Evolutionary conservation across 1,140 invertebrate species (phyloP), one percentile per base, ranked within the genome.

Genomic region (Stegodyphus dumicola): DNA sequence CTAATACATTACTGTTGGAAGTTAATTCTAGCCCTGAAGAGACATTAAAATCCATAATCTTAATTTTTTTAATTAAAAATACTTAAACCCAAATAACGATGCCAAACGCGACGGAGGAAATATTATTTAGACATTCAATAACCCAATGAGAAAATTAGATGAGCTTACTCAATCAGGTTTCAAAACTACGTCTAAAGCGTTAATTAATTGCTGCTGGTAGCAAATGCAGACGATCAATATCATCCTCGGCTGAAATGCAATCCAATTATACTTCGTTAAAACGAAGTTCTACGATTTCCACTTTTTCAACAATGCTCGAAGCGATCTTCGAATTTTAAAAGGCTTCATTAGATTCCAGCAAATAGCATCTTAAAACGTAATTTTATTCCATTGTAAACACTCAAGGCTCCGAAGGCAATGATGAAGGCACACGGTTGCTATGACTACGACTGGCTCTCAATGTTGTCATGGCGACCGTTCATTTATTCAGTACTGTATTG

Each of bases 361-460:
- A 83, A 83, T 83, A 67, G 80, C 80, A 83, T 83, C 80, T 83
- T 83, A 83, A 83, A 83, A 83, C 71, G 80, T 83, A 83, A 83
- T 83, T 83, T 83, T 75, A 83, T 83, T 83, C 80, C 69, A 83
- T 83, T 83, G 70, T 75, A 83, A 83, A 83, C 80, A 83, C 56
- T 48, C 33, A 33, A 33, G 17, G 65, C 71, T 53, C 66, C 78
- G 33, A 33, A 33, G 33, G 51, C 64, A 13, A 66, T 51, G 78
- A 80, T 80, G 65, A 51, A 53, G 77, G 65, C 49, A 66, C 77
- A 65, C 71, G 70, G 80, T 83, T 53, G 33, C 80, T 33, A 83
- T 75, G 80, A 60, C 48, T 15, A 83, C 80, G 49, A 18, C 66
- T 67, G 53, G 15, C 15, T 60, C 56, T 60, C 56, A 15, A 52